Base-by-base conservation (phyloP, 2,888 invertebrate genomes). In the Thereva unica region DNA sequence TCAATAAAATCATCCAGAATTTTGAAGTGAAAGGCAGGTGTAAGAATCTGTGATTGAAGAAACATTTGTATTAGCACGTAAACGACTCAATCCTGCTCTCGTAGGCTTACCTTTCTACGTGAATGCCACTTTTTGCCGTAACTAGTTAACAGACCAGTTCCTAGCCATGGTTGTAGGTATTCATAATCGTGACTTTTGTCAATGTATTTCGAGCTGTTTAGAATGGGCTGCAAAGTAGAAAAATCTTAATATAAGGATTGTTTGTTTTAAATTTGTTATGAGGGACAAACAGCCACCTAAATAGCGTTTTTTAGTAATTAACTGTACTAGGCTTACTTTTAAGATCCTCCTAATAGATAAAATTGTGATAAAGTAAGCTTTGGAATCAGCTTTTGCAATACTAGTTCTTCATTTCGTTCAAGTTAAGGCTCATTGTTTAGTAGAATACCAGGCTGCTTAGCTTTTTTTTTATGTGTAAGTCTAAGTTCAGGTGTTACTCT, bases 21-120 rank as follows among this genome's bases (percentile, higher is more conserved):
- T 76, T 86, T 85, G 76, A 88, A 89, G 78, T 89, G 89, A 76
- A 89, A 89, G 4, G 87, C 85, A 12, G 88, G 87, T 1, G 88
- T 89, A 71, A 89, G 77, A 72, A 88, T 83, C 81, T 82, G 70
- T 64, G 34, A 40, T 55, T 59, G 6, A 12, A n/a, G 23, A 47
- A 6, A 52, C 42, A 52, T 34, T 34, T 3, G n/a, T 55, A 23
- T 45, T 47, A 12, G 8, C n/a, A 8, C 12, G 10, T 47, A 10
- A 38, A 6, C 1, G 12, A 9, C 34, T 52, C 52, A 2, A 40
- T 42, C n/a, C n/a, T 7, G 10, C 23, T 56, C 40, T 9, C 47
- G 61, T 35, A 64, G 67, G 44, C 59, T 52, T 72, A 80, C 82
- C 78, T 87, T 87, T 71, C 88, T 80, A 70, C 88, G 78, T 0